phyloP scores from a whole-genome alignment of 2,113 vertebrate species.

The Phalacrocorax aristotelis region DNA sequence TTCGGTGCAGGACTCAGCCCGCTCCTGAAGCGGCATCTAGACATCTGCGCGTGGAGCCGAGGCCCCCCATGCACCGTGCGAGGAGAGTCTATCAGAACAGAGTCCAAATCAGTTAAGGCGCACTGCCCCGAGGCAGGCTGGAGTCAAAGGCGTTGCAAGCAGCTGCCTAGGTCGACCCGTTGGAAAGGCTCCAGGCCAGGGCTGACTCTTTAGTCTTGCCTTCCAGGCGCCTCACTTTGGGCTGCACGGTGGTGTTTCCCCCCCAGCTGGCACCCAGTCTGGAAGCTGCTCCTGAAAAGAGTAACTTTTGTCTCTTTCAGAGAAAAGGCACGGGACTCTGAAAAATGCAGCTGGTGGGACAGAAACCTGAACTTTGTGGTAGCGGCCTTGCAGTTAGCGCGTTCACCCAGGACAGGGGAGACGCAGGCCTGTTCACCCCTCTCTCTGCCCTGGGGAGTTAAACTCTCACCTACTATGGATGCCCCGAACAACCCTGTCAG shows the following conservation, averaged over 20 bases:
- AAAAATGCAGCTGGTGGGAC: background rate
- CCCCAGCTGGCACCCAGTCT: background rate
- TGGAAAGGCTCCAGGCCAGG: background rate
- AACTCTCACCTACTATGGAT: background rate
- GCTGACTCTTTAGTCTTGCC: background rate
- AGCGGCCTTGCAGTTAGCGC: background rate
- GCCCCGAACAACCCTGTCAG: background rate
- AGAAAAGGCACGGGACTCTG: background rate
- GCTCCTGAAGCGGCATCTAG: background rate
- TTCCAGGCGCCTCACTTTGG: background rate
- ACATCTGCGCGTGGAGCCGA: background rate
- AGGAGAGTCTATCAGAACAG: background rate
- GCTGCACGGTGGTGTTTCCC: background rate
- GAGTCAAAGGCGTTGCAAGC: background rate
- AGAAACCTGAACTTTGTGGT: background rate
- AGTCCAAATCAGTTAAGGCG: background rate
- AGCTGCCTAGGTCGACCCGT: background rate
- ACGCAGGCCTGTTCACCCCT: background rate
- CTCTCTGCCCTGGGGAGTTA: background rate
- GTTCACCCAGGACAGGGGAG: background rate
- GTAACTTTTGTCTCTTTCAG: background rate
- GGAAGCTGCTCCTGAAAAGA: background rate
- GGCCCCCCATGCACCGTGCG: background rate
- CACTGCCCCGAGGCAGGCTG: background rate
- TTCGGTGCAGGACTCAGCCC: accelerated